Base-by-base conservation (phyloP, 2,113 vertebrate species). In the Ancistrus triradiatus region DNA sequence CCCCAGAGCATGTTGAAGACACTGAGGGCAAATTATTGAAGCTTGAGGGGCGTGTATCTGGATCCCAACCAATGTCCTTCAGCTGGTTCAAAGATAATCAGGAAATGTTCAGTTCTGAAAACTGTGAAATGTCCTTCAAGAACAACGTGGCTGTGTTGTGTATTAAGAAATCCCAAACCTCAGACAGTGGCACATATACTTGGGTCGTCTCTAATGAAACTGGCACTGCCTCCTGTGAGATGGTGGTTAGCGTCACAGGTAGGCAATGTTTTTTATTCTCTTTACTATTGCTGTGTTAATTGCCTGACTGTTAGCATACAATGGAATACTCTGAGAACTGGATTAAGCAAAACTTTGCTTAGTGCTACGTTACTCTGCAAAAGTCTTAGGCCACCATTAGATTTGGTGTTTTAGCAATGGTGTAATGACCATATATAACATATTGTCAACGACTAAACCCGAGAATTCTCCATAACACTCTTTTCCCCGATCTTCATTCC, bases 121-220 rank as follows among this genome's bases (percentile, higher is more conserved):
- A 79, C 67, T 90, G 88, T 66, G 89, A 95, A 46, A 78, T 94
- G 59, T 88, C 79, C 60, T 94, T 98, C 79, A 86, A 86, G 79
- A 94, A 91, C 81, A 95, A 93, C 27, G 3, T 70, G 1, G 83
- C 91, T 6, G 25, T 88, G 48, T 77, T 98, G 46, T 81, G 80
- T 8, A 73, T 98, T 73, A 90, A 81, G 80, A 84, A 75, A 0
- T 64, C 85, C 18, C 62, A 44, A 14, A 73, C 70, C 65, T 80
- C 78, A 3, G 91, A 98, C 50, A 77, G 86, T 27, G 93, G 93
- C 2, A 73, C 88, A 31, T 98, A 97, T 74, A 89, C 81, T 1
- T 98, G 95, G 68, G 84, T 86, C 68, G 91, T 86, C 13, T 88
- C 90, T 10, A 98, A 98, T 28, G 93, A 95, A 58, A 92, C 90